Percentiles rank a stretch among this genome's conserved stretches.
phyloP scores from a whole-genome alignment of 2,797 vertebrate genomes.

The Xerus rutilus region DNA sequence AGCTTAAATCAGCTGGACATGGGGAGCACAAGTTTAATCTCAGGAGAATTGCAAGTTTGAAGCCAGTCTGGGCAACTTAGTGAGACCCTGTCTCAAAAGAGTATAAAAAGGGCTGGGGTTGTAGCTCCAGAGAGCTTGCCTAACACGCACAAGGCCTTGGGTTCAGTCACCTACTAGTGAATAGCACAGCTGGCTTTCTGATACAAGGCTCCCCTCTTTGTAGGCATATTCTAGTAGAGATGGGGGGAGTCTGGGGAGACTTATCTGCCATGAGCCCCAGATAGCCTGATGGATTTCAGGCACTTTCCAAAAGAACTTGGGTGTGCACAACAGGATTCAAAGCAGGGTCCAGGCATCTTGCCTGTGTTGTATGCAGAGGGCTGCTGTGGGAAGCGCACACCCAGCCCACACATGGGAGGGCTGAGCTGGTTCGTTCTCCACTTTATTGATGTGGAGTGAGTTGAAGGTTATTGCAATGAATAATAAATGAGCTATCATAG shows the following conservation, averaged over 20 bases:
- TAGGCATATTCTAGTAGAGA: background rate
- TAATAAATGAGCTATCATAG: constrained; percentile 83
- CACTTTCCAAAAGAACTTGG: background rate
- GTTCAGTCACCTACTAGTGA: background rate
- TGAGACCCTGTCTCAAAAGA: background rate
- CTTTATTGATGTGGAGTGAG: constrained; percentile 74
- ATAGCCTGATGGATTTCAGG: background rate
- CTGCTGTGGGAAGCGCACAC: background rate
- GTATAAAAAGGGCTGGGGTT: background rate
- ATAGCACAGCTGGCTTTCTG: background rate
- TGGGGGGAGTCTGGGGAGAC: background rate
- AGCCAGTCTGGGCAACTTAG: background rate
- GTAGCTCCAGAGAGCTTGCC: background rate
- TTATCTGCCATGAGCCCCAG: background rate
- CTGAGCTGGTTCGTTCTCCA: background rate
- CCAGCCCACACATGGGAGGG: background rate
- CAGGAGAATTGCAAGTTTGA: background rate
- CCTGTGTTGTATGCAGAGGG: background rate
- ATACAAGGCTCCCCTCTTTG: background rate
- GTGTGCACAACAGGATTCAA: background rate
- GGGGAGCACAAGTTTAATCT: background rate
- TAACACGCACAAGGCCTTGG: background rate
- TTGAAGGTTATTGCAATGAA: constrained; percentile 83
- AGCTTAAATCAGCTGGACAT: background rate
- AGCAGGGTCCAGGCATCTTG: background rate